phyloP scores from a whole-genome alignment of 2,888 invertebrate species.

The Dexiosoma caninum region DNA sequence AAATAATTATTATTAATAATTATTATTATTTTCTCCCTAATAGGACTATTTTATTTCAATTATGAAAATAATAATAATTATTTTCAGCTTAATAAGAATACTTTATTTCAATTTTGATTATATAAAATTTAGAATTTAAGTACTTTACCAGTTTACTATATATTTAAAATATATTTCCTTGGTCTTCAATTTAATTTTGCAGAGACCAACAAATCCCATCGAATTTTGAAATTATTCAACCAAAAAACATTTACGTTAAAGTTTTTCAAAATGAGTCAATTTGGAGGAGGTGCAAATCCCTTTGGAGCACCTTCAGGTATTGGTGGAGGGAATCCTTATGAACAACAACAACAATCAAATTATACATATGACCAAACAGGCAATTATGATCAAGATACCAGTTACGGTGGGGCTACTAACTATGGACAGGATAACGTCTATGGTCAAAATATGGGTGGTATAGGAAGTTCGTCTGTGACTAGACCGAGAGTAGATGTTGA shows the following conservation, averaged over 20 bases:
- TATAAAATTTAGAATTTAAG: too few species aligned
- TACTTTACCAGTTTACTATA: too few species aligned
- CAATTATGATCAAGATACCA: constrained; percentile 62
- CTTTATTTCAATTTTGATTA: too few species aligned
- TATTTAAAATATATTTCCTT: too few species aligned
- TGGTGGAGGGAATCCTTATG: constrained; percentile 68
- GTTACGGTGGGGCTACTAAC: constrained; percentile 62
- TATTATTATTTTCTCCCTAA: too few species aligned
- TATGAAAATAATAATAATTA: too few species aligned
- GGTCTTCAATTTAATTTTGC: too few species aligned
- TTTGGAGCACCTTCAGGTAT: constrained; percentile 70
- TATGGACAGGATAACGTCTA: constrained; percentile 52
- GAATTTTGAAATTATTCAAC: constrained; percentile 24
- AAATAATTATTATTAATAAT: too few species aligned
- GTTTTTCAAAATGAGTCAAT: constrained; percentile 63
- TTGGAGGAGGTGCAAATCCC: constrained; percentile 70
- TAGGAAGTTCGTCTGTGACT: constrained; percentile 69
- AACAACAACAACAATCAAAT: constrained; percentile 69
- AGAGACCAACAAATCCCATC: neutral
- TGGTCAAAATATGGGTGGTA: constrained; percentile 57
- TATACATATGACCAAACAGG: constrained; percentile 70
- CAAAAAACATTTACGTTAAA: constrained; percentile 25
- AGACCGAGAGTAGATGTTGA: constrained; percentile 90
- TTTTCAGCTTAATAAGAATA: too few species aligned
- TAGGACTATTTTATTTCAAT: too few species aligned